Conservation (phyloP, 2,888 invertebrate species). For the Leptopilina myrica region DNA sequence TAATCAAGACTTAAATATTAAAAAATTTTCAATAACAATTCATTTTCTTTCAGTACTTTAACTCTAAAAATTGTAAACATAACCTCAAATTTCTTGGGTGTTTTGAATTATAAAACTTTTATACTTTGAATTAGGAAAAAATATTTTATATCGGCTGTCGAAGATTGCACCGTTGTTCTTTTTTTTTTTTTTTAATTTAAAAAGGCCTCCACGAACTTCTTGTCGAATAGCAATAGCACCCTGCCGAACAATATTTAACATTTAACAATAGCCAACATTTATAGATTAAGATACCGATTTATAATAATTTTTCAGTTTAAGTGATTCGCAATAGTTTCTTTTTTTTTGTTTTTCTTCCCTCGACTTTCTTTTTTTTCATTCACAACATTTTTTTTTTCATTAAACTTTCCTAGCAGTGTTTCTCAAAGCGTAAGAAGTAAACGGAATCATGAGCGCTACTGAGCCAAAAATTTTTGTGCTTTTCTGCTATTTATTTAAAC, state of each 20-base stretch:
- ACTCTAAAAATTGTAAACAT: too few relatives aligned
- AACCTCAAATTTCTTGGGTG: too few relatives aligned
- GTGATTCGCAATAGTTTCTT: constrained; percentile 51
- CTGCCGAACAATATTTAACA: constrained; percentile 75
- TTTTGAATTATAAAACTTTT: too few relatives aligned
- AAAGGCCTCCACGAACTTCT: constrained; percentile 42
- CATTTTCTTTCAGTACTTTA: too few relatives aligned
- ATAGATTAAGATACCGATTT: constrained; percentile 75
- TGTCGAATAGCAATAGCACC: constrained; percentile 60
- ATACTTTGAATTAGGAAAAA: neutral
- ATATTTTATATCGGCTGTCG: constrained; percentile 24
- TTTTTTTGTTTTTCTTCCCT: neutral
- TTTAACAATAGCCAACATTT: constrained; percentile 77
- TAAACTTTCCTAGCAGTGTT: constrained; percentile 64
- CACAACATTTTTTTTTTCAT: constrained; percentile 10
- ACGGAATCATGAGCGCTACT: constrained; percentile 10
- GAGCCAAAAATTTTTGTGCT: constrained; percentile 8
- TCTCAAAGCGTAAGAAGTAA: constrained; percentile 60
- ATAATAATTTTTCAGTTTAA: constrained; percentile 64
- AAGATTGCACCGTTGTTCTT: constrained; percentile 25
- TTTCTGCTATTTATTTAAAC: neutral
- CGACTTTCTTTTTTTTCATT: neutral
- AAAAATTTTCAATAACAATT: too few relatives aligned
- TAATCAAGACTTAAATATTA: too few relatives aligned
- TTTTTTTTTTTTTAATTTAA: neutral